phyloP scores from a whole-genome alignment of 2,113 vertebrate genomes.

The Xiphophorus hellerii region DNA sequence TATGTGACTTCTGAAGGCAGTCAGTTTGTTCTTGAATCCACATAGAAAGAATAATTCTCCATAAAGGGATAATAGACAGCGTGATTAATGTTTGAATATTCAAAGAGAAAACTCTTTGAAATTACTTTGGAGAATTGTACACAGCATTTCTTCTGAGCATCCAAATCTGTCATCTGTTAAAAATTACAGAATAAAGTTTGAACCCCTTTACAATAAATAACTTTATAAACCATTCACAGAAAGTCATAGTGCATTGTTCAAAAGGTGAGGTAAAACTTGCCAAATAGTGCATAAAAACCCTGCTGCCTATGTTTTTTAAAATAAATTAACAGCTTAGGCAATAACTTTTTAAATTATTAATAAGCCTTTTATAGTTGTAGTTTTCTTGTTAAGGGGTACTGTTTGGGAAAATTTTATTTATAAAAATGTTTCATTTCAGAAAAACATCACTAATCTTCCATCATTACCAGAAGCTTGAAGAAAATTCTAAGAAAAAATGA shows the following conservation, averaged over 20 bases:
- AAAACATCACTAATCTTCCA: neutral
- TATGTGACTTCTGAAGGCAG: no score
- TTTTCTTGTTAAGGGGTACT: neutral
- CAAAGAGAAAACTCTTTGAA: neutral
- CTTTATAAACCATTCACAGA: neutral
- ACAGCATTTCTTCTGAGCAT: neutral
- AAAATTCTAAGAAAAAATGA: neutral
- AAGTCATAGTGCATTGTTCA: neutral
- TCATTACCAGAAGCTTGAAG: neutral
- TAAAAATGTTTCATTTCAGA: neutral
- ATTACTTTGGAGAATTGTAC: neutral
- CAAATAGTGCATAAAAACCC: neutral
- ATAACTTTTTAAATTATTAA: neutral
- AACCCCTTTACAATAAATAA: neutral
- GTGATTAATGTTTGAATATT: neutral
- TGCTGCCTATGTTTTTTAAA: neutral
- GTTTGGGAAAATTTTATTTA: neutral
- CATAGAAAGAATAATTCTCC: neutral
- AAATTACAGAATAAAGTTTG: neutral
- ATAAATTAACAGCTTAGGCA: neutral
- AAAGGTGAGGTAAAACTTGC: neutral
- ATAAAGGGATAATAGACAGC: neutral
- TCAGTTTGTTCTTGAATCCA: neutral
- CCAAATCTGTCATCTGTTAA: neutral
- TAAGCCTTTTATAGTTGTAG: neutral